Evolutionary conservation across 2,888 invertebrate genomes (phyloP), one percentile per base, ranked within the genome.

Genomic region (Acrobeloides nanus): DNA sequence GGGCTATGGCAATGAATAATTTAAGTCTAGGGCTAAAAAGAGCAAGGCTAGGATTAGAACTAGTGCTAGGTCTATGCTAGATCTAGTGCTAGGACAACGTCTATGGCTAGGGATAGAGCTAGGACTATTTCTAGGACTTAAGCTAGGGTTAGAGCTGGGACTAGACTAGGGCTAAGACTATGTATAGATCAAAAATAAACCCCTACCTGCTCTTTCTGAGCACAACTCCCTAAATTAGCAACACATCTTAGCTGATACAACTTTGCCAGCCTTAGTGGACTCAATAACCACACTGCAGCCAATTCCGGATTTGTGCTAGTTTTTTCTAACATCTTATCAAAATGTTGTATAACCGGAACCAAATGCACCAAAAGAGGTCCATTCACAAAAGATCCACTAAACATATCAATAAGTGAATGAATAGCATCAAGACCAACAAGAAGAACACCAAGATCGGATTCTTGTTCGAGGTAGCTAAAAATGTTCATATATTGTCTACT

Each of bases 161-260:
- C n/a, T n/a, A n/a, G n/a, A n/a, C n/a, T n/a, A n/a, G n/a, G n/a
- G n/a, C n/a, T n/a, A n/a, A n/a, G n/a, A n/a, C n/a, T n/a, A n/a
- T n/a, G n/a, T n/a, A n/a, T n/a, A n/a, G n/a, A n/a, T n/a, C n/a
- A n/a, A n/a, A n/a, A n/a, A n/a, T n/a, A n/a, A n/a, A n/a, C n/a
- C n/a, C 38, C 35, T 18, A 64, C 62, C 50, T 67, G 61, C 40
- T 59, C 49, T n/a, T 64, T 59, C 43, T 64, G 60, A 33, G 60
- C 61, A 47, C 70, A 70, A 6, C 57, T 57, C 0, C 51, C 49
- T 23, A 67, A 51, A 34, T 67, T 64, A n/a, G 61, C 62, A n/a
- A 62, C 60, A 52, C 70, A 70, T 39, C 70, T 55, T 37, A 70
- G 52, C 50, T 72, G 69, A 46, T 70, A 70, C 18, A 70, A 48